Conservation (phyloP, 2,113 vertebrate genomes). For the Pseudolaguvia tuberculata region DNA sequence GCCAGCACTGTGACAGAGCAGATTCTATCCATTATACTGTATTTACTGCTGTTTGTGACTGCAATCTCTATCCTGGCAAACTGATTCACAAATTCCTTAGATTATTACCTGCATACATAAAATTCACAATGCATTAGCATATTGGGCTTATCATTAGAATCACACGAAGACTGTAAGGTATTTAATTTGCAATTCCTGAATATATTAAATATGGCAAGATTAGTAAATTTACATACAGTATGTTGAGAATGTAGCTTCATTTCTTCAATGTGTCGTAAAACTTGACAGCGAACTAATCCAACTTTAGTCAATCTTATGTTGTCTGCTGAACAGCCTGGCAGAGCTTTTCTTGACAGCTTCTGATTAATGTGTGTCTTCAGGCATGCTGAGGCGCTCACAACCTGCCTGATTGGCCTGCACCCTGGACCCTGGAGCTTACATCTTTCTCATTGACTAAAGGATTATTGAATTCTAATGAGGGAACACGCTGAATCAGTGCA, state of each 20-base stretch:
- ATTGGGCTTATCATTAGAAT: neutral
- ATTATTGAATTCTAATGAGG: conserved; percentile 46
- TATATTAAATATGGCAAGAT: neutral
- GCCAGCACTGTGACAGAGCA: neutral
- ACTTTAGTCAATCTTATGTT: conserved; percentile 39
- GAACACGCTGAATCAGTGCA: conserved; percentile 23
- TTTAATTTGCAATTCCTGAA: neutral
- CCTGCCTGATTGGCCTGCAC: conserved; percentile 31
- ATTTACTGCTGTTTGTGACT: neutral
- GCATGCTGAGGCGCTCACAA: conserved; percentile 29
- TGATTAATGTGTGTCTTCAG: conserved; percentile 48
- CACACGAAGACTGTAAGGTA: neutral
- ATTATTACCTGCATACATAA: neutral
- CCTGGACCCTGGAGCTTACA: conserved; percentile 25
- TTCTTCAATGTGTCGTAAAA: conserved; percentile 30
- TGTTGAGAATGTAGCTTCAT: conserved; percentile 11
- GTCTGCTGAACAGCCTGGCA: conserved; percentile 29
- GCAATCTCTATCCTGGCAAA: neutral
- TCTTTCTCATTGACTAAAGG: conserved; percentile 42
- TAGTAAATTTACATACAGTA: neutral
- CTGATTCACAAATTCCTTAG: neutral
- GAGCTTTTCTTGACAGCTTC: conserved; percentile 19
- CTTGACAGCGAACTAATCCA: conserved; percentile 40
- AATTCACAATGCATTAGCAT: neutral
- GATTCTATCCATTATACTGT: neutral